Evolutionary conservation across 2,888 invertebrate genomes (phyloP), one percentile per base, ranked within the genome.

Genomic region (Hyposoter didymator): DNA sequence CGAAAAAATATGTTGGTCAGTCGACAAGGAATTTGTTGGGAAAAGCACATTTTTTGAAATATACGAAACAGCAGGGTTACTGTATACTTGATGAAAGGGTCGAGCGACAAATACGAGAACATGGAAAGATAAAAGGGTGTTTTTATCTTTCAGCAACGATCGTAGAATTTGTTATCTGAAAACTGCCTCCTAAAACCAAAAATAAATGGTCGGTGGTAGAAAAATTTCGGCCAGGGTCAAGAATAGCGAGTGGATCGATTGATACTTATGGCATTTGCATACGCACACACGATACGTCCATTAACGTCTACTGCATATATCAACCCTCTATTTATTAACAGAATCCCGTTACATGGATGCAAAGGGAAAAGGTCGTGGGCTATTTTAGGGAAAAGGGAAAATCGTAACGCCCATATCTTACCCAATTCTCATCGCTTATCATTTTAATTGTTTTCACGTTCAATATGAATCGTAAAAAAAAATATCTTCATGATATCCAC

Each of bases 211-310:
- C 67, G 22, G 59, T 22, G 64, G 69, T 69, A 66, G 12, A 64
- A 43, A 22, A 45, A 86, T 82, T 67, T 73, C 80, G 82, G 84
- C 85, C 84, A 87, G 84, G 87, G 87, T 87, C 85, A 84, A 76
- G 85, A 78, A 84, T 78, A 79, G 62, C 32, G 22, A 47, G 28
- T 22, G 70, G 66, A 85, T 87, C 87, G 87, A 87, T 87, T 69
- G 32, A 52, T 80, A 79, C 59, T 43, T 62, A 35, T 78, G 78
- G 59, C 76, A 84, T 84, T 87, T 85, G 66, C 87, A 85, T 84
- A 83, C 59, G 81, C 81, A 78, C 81, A 52, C 75, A 80, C 75
- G 78, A 76, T 66, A 79, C 43, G 28, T 22, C 47, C 67, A 78
- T 82, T 84, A 75, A 35, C 22, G 22, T 22, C 62, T 22, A 19